phyloP scores from a whole-genome alignment of 2,797 vertebrate species.

The Moxostoma hubbsi region DNA sequence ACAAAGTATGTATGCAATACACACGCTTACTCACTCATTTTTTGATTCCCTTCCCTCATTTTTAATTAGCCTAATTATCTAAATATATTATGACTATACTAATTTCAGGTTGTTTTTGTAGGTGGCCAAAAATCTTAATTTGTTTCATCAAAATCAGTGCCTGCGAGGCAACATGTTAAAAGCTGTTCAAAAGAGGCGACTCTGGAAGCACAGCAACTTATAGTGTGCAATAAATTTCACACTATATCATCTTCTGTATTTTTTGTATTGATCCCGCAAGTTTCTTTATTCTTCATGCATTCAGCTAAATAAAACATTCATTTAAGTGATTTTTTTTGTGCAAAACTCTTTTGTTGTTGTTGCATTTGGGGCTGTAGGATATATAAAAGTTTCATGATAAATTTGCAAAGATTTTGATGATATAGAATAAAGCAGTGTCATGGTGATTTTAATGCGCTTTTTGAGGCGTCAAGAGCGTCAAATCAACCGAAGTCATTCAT shows the following conservation, averaged over 20 bases:
- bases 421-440: no score
- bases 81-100: slow-evolving; percentile 20
- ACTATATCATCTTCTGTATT: slow-evolving; percentile 5
- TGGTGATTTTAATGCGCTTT: no score
- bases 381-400: no score
- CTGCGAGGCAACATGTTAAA: slow-evolving; percentile 3
- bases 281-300: no score
- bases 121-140: slow-evolving; percentile 23
- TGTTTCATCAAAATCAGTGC: slow-evolving; percentile 20
- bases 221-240: not conserved
- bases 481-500: no score
- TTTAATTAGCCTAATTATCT: slow-evolving; percentile 32
- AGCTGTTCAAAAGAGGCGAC: not conserved
- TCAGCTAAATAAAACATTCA: no score
- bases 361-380: no score
- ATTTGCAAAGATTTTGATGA: no score
- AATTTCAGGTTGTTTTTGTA: slow-evolving; percentile 21
- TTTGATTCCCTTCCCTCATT: slow-evolving; percentile 5
- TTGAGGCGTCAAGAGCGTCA: no score
- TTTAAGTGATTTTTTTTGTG: no score
- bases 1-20: slow-evolving; percentile 87
- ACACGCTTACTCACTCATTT: not conserved
- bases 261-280: not conserved
- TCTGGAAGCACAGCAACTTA: not conserved
- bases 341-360: no score